phyloP scores from a whole-genome alignment of 1,140 invertebrate species.

The Condylostylus longicornis region DNA sequence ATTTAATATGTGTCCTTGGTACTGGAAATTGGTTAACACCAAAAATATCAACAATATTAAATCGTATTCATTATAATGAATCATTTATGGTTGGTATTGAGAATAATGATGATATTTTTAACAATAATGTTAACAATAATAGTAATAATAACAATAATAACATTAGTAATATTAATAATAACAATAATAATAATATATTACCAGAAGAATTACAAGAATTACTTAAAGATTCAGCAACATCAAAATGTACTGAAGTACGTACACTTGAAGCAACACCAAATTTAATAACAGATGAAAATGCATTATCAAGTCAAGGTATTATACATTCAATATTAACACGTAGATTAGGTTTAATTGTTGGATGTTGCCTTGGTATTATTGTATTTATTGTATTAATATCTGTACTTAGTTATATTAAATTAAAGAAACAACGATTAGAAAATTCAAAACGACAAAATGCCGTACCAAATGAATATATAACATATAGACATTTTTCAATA shows the following conservation, averaged over 20 bases:
- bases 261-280: slow-evolving; percentile 57
- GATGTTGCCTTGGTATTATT: slow-evolving; percentile 68
- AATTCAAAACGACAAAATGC: slow-evolving; percentile 48
- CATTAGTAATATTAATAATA: slow-evolving; percentile 3
- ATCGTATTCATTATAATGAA: slow-evolving; percentile 34
- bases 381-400: slow-evolving; percentile 70
- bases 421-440: slow-evolving; percentile 60
- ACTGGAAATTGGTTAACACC: slow-evolving; percentile 49
- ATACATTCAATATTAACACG: slow-evolving; percentile 55
- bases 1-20: slow-evolving; percentile 71
- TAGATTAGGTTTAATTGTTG: slow-evolving; percentile 66
- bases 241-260: slow-evolving; percentile 57
- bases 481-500: slow-evolving; percentile 52
- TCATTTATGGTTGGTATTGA: slow-evolving; percentile 10
- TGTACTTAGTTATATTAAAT: slow-evolving; percentile 67
- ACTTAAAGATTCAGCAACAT: slow-evolving; percentile 56
- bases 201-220: slow-evolving; percentile 40
- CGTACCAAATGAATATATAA: slow-evolving; percentile 51
- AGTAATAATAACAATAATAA: slow-evolving; percentile 21
- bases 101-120: slow-evolving; percentile 1
- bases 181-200: slow-evolving; percentile 21
- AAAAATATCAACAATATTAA: slow-evolving; percentile 31
- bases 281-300: slow-evolving; percentile 41
- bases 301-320: slow-evolving; percentile 47
- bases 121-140: slow-evolving; percentile 10